Evolutionary conservation across 2,113 vertebrate species (phyloP).

Genomic region (Crotalus horridus): DNA sequence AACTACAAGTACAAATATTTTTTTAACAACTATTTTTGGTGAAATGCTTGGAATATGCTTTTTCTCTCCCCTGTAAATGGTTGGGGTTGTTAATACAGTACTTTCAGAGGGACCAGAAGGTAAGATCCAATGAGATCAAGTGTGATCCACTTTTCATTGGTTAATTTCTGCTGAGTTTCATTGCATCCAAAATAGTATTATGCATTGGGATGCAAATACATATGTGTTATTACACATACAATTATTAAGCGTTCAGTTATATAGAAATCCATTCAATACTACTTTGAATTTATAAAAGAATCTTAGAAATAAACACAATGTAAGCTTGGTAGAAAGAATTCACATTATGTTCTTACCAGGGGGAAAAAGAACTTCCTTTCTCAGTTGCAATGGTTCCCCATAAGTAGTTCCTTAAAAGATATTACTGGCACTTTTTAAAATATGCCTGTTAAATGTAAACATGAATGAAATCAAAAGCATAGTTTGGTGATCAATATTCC

Average conservation of each 20-base stretch:
- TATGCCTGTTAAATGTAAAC: not conserved
- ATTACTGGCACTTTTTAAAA: not conserved
- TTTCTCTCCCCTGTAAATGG: not conserved
- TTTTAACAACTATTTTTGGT: not conserved
- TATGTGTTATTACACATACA: not conserved
- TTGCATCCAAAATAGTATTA: not conserved
- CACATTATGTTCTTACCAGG: not conserved
- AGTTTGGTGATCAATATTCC: not conserved
- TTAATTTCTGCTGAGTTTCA: not conserved
- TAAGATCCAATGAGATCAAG: not conserved
- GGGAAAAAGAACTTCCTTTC: not conserved
- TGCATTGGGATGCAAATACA: not conserved
- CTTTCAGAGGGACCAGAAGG: not conserved
- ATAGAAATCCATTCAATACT: not conserved
- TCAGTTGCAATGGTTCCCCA: not conserved
- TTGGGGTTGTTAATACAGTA: not conserved
- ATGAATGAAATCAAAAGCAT: not conserved
- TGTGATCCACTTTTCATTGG: not conserved
- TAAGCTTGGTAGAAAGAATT: not conserved
- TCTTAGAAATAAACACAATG: not conserved
- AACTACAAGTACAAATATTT: not conserved
- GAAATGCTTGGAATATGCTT: not conserved
- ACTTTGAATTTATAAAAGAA: not conserved
- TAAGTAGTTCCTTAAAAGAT: not conserved
- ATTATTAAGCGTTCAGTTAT: not conserved